These are phyloP conservation scores for Macrobrachium rosenbergii DNA, from an alignment of 1,140 invertebrate genomes.

Conservation along the genomic window DNA sequence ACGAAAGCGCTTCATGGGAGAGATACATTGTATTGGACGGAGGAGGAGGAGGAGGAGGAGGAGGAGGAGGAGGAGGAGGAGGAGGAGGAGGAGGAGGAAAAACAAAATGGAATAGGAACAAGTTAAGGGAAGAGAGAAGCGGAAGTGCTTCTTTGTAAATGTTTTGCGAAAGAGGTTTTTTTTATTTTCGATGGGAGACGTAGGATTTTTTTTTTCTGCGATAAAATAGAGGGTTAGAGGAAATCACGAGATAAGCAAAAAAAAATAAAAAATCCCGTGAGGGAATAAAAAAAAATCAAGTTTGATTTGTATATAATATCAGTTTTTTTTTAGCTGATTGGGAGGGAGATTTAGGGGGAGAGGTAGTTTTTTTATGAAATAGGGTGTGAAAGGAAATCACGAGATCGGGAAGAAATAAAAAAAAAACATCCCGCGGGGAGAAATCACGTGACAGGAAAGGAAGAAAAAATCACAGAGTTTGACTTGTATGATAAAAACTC, in stretches of 20 bases:
- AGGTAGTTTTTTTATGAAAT: too few relatives aligned
- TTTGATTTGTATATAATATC: too few relatives aligned
- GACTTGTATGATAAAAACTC: background rate
- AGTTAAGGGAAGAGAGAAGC: background rate
- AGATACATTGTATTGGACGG: background rate
- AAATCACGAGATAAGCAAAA: too few relatives aligned
- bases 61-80: background rate
- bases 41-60: conserved; percentile 4
- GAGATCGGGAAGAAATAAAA: background rate
- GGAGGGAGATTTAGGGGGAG: background rate
- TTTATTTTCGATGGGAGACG: background rate
- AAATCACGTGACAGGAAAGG: background rate
- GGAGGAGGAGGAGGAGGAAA: background rate
- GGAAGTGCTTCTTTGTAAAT: too few relatives aligned
- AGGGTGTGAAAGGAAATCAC: background rate
- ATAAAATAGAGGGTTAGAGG: too few relatives aligned
- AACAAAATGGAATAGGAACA: too few relatives aligned
- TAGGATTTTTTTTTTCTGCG: background rate
- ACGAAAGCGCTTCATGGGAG: background rate
- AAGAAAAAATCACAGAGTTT: background rate
- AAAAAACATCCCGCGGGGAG: background rate
- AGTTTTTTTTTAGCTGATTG: background rate
- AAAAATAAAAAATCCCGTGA: too few relatives aligned
- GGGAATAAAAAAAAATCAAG: too few relatives aligned
- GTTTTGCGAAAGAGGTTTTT: background rate